phyloP scores from a whole-genome alignment of 2,797 vertebrate genomes.

The Rousettus madagascariensis region DNA sequence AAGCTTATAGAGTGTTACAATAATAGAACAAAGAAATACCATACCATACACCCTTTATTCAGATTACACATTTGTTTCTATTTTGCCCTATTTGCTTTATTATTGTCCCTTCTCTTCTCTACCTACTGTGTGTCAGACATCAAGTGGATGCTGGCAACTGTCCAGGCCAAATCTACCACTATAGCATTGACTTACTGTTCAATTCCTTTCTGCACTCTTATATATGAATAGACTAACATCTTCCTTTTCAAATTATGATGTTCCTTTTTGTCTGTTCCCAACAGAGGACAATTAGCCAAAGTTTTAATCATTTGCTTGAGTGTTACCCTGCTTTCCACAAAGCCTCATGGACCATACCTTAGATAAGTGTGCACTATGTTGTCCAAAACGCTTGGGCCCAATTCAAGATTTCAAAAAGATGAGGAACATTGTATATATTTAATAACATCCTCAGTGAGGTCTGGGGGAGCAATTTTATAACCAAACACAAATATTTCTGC shows the following conservation, averaged over 20 bases:
- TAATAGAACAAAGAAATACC: background rate
- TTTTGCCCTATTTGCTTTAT: background rate
- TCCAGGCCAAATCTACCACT: background rate
- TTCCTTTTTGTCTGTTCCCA: background rate
- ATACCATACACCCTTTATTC: background rate
- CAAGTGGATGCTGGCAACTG: background rate
- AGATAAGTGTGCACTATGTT: too few species aligned
- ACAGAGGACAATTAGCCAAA: background rate
- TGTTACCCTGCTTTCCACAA: background rate
- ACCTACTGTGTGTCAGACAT: fast-evolving
- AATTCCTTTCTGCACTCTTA: background rate
- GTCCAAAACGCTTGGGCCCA: background rate
- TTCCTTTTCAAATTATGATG: background rate
- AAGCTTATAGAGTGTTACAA: background rate
- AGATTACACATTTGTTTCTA: background rate
- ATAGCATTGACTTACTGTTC: background rate
- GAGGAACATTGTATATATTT: background rate
- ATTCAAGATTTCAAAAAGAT: background rate
- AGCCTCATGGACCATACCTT: background rate
- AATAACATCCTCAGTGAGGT: background rate
- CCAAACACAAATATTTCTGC: background rate
- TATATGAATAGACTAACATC: background rate
- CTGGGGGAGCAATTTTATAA: background rate
- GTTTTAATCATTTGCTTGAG: background rate
- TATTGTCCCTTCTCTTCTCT: background rate